Base-by-base conservation (phyloP, 2,888 invertebrate species). In the Thymelicus acteon region DNA sequence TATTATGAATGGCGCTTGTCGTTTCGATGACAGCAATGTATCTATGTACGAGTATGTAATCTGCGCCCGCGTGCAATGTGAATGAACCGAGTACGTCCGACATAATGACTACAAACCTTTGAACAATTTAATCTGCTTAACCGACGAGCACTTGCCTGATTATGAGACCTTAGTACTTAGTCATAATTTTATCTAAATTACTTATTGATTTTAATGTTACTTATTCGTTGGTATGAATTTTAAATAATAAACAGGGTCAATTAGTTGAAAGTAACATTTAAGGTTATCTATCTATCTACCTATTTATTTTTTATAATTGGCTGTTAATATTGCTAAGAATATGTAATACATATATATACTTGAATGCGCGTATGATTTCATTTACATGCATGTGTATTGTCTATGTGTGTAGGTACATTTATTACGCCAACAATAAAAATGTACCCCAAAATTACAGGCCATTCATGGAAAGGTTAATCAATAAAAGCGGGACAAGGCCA, bases 61-160 rank as follows among this genome's bases (percentile, higher is more conserved):
- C 24, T 57, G n/a, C 19, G 44, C 8, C 48, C 63, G 66, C 66
- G 58, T 72, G 73, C 67, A 72, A 77, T 76, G 85, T 85, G 84
- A 86, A 85, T 85, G 86, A 85, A 86, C 86, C 80, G 77, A 63
- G 60, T 66, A 66, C 48, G 52, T 60, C 49, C 57, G 67, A 60
- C 49, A 49, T 60, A 66, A 72, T 67, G 72, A 77, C 76, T 76
- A 74, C 75, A 79, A 74, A 73, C 80, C 81, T 84, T 76, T 72
- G 71, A 72, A 66, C 65, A 72, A 64, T 67, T 76, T 74, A 81
- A 79, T 82, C 37, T 48, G 60, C 15, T 7, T 19, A 67, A 60
- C 48, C 48, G 49, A 13, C 47, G 62, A 40, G 60, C n/a, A 15
- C 37, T 31, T 31, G 48, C 37, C 49, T 37, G 49, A 48, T 49